Base-by-base conservation (phyloP, 2,888 invertebrate species). In the Synergus japonicus region DNA sequence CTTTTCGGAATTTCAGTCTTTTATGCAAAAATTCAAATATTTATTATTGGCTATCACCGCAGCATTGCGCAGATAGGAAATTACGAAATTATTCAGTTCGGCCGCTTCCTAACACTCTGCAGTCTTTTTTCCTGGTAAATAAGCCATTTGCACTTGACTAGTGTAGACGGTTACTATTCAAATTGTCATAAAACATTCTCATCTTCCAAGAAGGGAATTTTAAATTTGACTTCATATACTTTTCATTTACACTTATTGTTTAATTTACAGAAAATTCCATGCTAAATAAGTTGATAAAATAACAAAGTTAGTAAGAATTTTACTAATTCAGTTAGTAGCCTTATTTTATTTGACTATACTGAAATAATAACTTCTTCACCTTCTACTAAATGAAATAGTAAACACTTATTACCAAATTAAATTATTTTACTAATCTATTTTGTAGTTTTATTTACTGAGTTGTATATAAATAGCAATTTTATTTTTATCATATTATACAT, bases 11-110 rank as follows among this genome's bases (percentile, higher is more conserved):
- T 44, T 66, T 43, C 12, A 43, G 66, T 44, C 15, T 43, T 15
- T 66, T 43, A 66, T 66, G 66, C 43, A 66, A 10, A 66, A 66
- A 44, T 66, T n/a, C 66, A 66, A 66, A 66, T 66, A 66, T 66
- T 66, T 66, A 66, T 66, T 66, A 37, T 66, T 22, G 18, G n/a
- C 66, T 66, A 66, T 66, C 43, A 44, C 18, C 37, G 18, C 18
- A 66, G 43, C n/a, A 43, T 43, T 43, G 43, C 15, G 43, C 18
- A 66, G 22, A 66, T 66, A 18, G 41, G 66, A 66, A 66, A 43
- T 66, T 18, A 66, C 43, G 66, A 66, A 66, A 66, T 44, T 66
- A 66, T 66, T 43, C n/a, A 43, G 44, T 43, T 65, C 65, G 65
- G n/a, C 37, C 41, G n/a, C 43, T 66, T 66, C 66, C 43, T 66